phyloP scores from a whole-genome alignment of 1,140 invertebrate species.

The Homarus americanus region DNA sequence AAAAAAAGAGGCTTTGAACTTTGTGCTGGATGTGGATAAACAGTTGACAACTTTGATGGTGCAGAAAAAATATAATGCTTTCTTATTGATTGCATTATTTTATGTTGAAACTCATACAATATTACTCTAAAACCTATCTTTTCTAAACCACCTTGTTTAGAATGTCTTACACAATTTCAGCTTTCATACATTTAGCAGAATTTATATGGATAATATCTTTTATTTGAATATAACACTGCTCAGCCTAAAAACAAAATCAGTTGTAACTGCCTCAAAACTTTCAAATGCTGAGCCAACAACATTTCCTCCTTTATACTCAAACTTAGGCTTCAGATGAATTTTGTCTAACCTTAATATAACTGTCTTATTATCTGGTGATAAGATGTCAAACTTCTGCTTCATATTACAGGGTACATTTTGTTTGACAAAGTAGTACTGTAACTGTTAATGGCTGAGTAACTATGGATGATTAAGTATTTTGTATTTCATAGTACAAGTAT shows the following conservation, averaged over 20 bases:
- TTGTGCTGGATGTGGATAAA: background rate
- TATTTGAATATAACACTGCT: constrained; percentile 48
- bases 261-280: constrained; percentile 53
- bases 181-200: constrained; percentile 50
- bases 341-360: constrained; percentile 73
- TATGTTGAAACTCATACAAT: constrained; percentile 20
- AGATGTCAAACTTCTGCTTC: constrained; percentile 14
- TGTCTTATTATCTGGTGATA: background rate
- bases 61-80: constrained; percentile 15
- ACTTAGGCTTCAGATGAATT: constrained; percentile 72
- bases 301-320: constrained; percentile 73
- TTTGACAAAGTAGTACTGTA: background rate
- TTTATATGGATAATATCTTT: constrained; percentile 70
- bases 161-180: constrained; percentile 33
- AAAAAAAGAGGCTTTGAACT: background rate
- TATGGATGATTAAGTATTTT: constrained; percentile 15
- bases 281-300: constrained; percentile 68
- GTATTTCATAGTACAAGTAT: background rate
- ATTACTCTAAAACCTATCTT: background rate
- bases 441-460: constrained; percentile 35
- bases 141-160: constrained; percentile 53
- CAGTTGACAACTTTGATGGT: constrained; percentile 36
- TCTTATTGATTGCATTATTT: constrained; percentile 33
- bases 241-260: constrained; percentile 74
- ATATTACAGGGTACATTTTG: constrained; percentile 10